phyloP scores from a whole-genome alignment of 37 sponge, comb jelly and placozoan species.

The Chondrilla cf. caribensis region DNA sequence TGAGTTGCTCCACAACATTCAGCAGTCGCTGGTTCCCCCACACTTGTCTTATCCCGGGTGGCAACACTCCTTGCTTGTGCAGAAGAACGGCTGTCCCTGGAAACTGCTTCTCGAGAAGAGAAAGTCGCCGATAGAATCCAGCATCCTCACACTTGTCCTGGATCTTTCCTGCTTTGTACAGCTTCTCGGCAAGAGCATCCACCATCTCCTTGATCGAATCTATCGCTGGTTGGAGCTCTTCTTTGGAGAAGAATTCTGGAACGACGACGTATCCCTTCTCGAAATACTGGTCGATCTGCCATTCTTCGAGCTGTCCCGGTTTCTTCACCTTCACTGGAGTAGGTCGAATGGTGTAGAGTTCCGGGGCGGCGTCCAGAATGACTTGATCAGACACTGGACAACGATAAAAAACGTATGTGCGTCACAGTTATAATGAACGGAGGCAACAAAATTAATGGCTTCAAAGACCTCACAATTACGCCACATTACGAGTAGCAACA shows the following conservation, averaged over 20 bases:
- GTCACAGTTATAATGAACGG: too few species aligned
- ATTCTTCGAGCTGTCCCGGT: slow-evolving; percentile 62
- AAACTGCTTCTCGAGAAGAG: slow-evolving; percentile 73
- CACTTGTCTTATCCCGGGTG: slow-evolving; percentile 50
- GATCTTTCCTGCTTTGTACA: slow-evolving; percentile 64
- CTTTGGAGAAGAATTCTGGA: slow-evolving; percentile 65
- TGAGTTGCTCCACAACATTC: slow-evolving; percentile 71
- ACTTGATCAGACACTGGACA: too few species aligned
- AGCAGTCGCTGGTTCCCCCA: slow-evolving; percentile 71
- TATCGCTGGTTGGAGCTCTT: slow-evolving; percentile 68
- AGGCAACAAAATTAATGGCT: too few species aligned
- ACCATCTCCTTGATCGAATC: slow-evolving; percentile 62
- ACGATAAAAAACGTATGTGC: too few species aligned
- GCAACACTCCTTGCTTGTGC: slow-evolving; percentile 64
- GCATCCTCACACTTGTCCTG: slow-evolving; percentile 52
- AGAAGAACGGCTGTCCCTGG: slow-evolving; percentile 68
- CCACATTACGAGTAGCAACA: too few species aligned
- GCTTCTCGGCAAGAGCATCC: slow-evolving; percentile 60
- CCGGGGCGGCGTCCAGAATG: slow-evolving; percentile 11
- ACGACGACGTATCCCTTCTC: slow-evolving; percentile 67
- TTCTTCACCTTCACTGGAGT: slow-evolving; percentile 54
- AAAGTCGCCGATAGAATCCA: slow-evolving; percentile 75
- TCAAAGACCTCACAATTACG: too few species aligned
- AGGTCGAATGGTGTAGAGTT: slow-evolving; percentile 55
- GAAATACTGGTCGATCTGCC: slow-evolving; percentile 76